Evolutionary conservation across 2,888 invertebrate genomes (phyloP), one percentile per base, ranked within the genome.

Genomic region (Psylliodes chrysocephalus): DNA sequence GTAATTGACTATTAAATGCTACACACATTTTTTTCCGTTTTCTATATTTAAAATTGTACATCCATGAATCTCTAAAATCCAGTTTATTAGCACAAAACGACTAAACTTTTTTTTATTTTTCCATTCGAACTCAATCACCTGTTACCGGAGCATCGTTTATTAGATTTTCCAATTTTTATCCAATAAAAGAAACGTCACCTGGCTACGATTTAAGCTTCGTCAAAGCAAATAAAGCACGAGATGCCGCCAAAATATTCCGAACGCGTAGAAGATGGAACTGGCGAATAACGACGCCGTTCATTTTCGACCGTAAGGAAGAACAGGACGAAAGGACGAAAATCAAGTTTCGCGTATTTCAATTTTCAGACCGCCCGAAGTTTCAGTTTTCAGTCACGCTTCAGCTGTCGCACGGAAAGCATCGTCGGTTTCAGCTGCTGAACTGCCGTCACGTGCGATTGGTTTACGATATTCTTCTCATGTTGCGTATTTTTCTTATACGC

Each of bases 371-470:
- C 28, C 4, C 1, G 40, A 40, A 57, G 47, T 40, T 54, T 47
- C 55, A n/a, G n/a, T n/a, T n/a, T n/a, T n/a, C n/a, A 65, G 65
- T 65, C 44, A 51, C 54, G 25, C 49, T 38, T 15, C 38, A 33
- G 28, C 42, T 40, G 15, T 55, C 46, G 57, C 15, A 15, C 22
- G 14, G 51, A 40, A 33, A 61, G 46, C 59, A n/a, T 44, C 49
- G 62, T 17, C 38, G 49, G 49, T 44, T 25, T 19, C n/a, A 1
- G 28, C 2, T 14, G 28, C 22, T 49, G 25, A 4, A 59, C 35
- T 53, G 18, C n/a, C 12, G 44, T 61, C 65, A 65, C 62, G 65
- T 62, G 65, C 49, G 33, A 17, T 5, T 33, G 3, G 33, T 33
- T 54, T 46, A 12, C 57, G 57, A 47, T 18, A 28, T 55, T 57